Conservation (phyloP, 2,113 vertebrate genomes). For the Agelaius phoeniceus region DNA sequence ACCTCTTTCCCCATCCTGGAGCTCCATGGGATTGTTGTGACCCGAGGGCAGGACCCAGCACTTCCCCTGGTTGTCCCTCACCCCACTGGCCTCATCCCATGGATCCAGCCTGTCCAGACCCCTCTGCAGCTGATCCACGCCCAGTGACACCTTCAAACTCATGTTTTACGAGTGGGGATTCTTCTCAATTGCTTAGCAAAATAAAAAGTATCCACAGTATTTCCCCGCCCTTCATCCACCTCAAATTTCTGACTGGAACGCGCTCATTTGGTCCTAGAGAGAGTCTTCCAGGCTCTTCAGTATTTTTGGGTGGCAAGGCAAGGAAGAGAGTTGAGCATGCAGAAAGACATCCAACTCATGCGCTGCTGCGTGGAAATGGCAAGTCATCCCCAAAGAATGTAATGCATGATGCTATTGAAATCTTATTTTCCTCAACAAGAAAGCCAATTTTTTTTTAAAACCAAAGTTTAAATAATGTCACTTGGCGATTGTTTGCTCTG, state of each 20-base stretch:
- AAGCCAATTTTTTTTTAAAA: neutral
- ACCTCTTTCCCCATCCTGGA: neutral
- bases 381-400: neutral
- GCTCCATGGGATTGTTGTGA: neutral
- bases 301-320: neutral
- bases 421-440: neutral
- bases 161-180: rapidly evolving
- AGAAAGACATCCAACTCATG: neutral
- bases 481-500: neutral
- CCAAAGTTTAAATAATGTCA: neutral
- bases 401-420: neutral
- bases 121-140: neutral
- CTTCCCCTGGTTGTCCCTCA: rapidly evolving
- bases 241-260: neutral
- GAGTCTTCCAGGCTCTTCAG: neutral
- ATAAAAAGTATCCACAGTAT: neutral
- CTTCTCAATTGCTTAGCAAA: neutral
- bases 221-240: neutral
- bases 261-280: neutral
- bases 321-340: neutral
- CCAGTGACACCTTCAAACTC: neutral
- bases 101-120: neutral
- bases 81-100: rapidly evolving
- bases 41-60: rapidly evolving
- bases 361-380: neutral